These are phyloP conservation scores for Oasisia sp. DNA, from an alignment of 2,888 invertebrate species.

Conservation along the genomic window DNA sequence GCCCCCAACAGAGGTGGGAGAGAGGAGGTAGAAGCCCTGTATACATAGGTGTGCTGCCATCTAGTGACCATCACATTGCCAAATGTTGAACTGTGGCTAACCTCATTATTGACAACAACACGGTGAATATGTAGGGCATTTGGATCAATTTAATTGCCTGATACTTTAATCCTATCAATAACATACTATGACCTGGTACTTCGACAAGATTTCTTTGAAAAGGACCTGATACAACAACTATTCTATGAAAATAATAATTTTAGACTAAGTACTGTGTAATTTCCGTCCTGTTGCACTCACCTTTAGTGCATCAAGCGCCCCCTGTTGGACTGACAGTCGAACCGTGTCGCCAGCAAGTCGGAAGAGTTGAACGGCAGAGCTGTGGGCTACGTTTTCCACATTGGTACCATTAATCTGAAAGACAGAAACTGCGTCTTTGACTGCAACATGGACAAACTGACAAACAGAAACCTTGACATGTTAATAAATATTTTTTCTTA, in stretches of 20 bases:
- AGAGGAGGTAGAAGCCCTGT: not conserved
- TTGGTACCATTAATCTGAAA: constrained; percentile 59
- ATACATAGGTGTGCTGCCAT: not conserved
- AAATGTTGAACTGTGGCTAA: constrained; percentile 9
- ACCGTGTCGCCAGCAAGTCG: constrained; percentile 58
- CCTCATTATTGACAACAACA: not conserved
- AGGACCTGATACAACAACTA: not conserved
- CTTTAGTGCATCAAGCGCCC: constrained; percentile 39
- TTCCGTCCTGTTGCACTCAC: not conserved
- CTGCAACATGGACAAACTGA: not conserved
- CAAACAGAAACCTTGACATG: not conserved
- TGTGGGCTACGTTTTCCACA: constrained; percentile 56
- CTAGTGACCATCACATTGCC: constrained; percentile 1
- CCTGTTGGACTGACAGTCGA: constrained; percentile 55
- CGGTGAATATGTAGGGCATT: constrained; percentile 8
- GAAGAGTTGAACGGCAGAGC: constrained; percentile 60
- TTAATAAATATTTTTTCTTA: too few species aligned
- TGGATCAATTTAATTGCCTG: not conserved
- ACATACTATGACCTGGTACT: not conserved
- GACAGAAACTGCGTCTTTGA: constrained; percentile 18
- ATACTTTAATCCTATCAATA: not conserved
- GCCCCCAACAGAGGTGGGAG: too few species aligned
- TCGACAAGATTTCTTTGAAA: not conserved
- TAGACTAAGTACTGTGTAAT: not conserved
- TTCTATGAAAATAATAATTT: not conserved